Conservation (phyloP, 2,797 vertebrate species). For the Enoplosus armatus region DNA sequence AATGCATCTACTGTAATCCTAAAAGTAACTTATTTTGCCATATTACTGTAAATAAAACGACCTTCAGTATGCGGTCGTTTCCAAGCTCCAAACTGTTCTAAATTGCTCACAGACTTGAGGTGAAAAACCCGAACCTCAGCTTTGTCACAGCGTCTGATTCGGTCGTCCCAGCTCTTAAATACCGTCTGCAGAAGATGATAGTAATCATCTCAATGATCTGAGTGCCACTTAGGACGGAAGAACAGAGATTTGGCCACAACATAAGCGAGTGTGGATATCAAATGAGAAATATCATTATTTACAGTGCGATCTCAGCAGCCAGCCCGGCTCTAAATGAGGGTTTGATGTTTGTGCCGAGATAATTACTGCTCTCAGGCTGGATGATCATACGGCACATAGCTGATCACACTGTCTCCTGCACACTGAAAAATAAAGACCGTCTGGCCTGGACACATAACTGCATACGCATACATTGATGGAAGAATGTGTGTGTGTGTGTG, state of each 20-base stretch:
- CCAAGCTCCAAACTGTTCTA: neutral
- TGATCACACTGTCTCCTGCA: conserved; percentile 50
- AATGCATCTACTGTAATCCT: neutral
- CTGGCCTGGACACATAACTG: neutral
- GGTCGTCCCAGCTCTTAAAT: conserved; percentile 33
- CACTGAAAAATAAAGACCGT: conserved; percentile 39
- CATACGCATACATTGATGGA: neutral
- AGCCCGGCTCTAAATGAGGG: conserved; percentile 52
- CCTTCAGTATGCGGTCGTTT: neutral
- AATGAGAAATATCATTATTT: conserved; percentile 64
- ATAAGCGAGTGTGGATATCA: conserved; percentile 34
- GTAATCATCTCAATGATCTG: conserved; percentile 64
- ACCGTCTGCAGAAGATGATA: conserved; percentile 52
- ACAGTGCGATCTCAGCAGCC: conserved; percentile 52
- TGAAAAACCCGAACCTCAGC: conserved; percentile 22
- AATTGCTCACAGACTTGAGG: neutral
- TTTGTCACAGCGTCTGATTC: conserved; percentile 28
- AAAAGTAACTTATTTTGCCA: neutral
- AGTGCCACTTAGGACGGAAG: conserved; percentile 53
- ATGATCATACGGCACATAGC: conserved; percentile 48
- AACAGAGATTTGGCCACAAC: conserved; percentile 48
- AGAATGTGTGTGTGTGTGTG: neutral
- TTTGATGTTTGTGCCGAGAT: conserved; percentile 58
- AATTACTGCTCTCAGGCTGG: conserved; percentile 56
- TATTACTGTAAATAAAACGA: neutral